phyloP scores from a whole-genome alignment of 2,888 invertebrate species.

The Metellina segmentata region DNA sequence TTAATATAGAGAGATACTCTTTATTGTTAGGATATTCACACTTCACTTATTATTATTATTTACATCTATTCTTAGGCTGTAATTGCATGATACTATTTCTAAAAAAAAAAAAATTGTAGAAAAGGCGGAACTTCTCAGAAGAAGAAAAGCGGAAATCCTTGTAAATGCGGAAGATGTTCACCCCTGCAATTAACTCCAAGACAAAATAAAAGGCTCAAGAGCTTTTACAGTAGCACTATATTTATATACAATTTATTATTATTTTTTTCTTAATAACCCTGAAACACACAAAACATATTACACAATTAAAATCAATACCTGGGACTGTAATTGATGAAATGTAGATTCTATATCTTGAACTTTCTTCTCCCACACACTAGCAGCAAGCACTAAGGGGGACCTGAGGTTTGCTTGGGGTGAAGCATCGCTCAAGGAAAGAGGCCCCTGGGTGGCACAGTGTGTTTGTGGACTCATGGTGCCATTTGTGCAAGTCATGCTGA shows the following conservation, averaged over 20 bases:
- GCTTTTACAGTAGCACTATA: not conserved
- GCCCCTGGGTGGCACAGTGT: slow-evolving; percentile 44
- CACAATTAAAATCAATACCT: slow-evolving; percentile 40
- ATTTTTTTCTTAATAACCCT: no score
- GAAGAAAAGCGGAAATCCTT: no score
- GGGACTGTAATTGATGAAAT: slow-evolving; percentile 73
- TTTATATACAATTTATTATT: not conserved
- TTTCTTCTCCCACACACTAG: slow-evolving; percentile 76
- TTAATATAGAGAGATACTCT: no score
- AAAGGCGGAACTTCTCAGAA: no score
- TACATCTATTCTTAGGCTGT: no score
- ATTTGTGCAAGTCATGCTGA: slow-evolving; percentile 73
- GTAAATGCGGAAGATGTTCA: no score
- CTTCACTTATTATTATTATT: no score
- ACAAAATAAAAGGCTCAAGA: no score
- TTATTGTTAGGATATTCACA: no score
- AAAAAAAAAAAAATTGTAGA: no score
- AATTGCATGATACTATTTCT: no score
- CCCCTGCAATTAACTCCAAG: no score
- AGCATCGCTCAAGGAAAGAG: slow-evolving; percentile 65
- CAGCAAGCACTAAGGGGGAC: slow-evolving; percentile 71
- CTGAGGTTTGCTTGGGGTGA: slow-evolving; percentile 68
- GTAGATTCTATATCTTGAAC: slow-evolving; percentile 76
- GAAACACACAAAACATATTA: not conserved
- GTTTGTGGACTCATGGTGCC: slow-evolving; percentile 69